These are phyloP conservation scores for Dinomys branickii DNA, from an alignment of 2,113 vertebrate genomes.

Conservation along the genomic window DNA sequence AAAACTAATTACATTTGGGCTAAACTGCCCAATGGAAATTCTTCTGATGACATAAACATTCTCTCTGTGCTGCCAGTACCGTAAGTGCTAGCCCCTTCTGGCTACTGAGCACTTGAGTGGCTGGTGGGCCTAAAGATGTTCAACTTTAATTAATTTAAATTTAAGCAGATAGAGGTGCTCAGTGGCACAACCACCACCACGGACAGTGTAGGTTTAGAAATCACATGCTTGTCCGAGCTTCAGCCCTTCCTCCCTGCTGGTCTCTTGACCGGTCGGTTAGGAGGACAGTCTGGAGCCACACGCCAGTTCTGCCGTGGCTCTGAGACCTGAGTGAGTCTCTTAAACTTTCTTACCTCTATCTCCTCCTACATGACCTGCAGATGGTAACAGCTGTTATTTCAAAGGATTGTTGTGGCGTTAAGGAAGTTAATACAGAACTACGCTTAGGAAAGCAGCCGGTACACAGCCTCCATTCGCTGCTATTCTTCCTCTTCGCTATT, in stretches of 20 bases:
- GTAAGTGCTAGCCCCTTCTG: neutral
- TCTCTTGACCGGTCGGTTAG: neutral
- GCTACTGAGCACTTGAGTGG: neutral
- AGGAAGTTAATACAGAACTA: neutral
- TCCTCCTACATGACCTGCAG: neutral
- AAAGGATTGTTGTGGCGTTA: neutral
- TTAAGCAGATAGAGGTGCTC: neutral
- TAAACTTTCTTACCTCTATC: neutral
- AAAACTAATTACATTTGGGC: neutral
- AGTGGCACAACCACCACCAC: neutral
- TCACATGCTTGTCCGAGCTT: accelerated
- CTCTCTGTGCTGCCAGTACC: neutral
- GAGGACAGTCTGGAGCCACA: neutral
- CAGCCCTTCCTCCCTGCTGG: neutral
- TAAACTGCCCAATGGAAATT: neutral
- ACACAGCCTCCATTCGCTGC: neutral
- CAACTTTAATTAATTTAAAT: neutral
- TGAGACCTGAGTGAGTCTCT: neutral
- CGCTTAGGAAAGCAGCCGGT: neutral
- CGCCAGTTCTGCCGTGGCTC: neutral
- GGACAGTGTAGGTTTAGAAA: neutral
- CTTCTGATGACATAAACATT: neutral
- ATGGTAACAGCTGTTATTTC: neutral
- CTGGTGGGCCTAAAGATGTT: neutral
- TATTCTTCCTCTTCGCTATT: neutral